Conservation (phyloP, 1,140 invertebrate species). For the Drosophila punjabiensis region DNA sequence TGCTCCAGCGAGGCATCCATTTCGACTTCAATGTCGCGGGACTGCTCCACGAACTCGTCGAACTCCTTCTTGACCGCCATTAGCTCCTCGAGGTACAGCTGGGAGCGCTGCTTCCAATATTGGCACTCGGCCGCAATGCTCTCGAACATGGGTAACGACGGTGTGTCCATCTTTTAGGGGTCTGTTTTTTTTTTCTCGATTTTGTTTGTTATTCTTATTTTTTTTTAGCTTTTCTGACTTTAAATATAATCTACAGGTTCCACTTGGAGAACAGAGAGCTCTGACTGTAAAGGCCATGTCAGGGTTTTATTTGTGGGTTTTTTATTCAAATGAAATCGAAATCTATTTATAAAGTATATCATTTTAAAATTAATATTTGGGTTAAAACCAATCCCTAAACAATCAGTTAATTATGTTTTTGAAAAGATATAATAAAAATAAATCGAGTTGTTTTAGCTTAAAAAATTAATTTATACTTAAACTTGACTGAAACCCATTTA, state of each 20-base stretch:
- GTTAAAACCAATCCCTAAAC: too few relatives aligned
- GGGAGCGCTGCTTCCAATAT: slow-evolving; percentile 88
- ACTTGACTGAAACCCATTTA: not conserved
- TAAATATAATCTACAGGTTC: not conserved
- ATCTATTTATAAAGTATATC: too few relatives aligned
- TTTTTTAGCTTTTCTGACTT: too few relatives aligned
- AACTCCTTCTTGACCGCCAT: slow-evolving; percentile 91
- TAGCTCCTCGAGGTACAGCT: slow-evolving; percentile 86
- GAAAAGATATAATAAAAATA: not conserved
- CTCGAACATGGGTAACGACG: slow-evolving; percentile 72
- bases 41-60: slow-evolving; percentile 96
- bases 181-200: not conserved
- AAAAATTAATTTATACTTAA: not conserved
- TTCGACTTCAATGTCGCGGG: slow-evolving; percentile 96
- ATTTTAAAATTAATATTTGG: not conserved
- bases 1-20: slow-evolving; percentile 96
- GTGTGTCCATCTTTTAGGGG: slow-evolving; percentile 53
- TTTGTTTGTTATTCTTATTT: not conserved
- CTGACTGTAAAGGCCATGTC: not conserved
- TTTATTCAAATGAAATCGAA: too few relatives aligned
- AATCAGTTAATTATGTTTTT: too few relatives aligned
- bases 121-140: slow-evolving; percentile 88
- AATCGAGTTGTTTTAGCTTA: not conserved
- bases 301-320: not conserved
- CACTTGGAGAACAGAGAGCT: not conserved